Evolutionary conservation across 2,113 vertebrate genomes (phyloP), one percentile per base, ranked within the genome.

Genomic region (Lontra canadensis): DNA sequence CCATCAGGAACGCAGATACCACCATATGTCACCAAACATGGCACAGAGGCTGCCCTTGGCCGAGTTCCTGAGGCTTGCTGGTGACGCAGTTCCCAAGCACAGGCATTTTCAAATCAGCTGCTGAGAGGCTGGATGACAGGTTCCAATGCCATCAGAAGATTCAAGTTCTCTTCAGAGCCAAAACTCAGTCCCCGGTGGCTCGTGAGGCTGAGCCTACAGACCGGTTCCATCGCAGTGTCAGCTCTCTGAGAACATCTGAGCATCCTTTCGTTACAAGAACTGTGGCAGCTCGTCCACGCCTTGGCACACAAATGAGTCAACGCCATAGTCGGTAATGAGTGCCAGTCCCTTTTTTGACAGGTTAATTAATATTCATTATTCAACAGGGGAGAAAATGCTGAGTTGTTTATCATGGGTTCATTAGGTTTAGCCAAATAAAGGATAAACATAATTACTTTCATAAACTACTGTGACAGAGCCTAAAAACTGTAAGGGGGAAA

Each of bases 361-460:
- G 92, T 65, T 95, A 98, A 99, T 99, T 99, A 98, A 99, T 99
- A 98, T 98, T 98, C 98, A 98, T 99, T 98, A 98, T 98, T 96
- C 98, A 94, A 95, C 73, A 49, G 97, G 97, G 94, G 95, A 97
- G 97, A 98, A 98, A 98, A 98, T 0, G 94, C 97, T 98, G 98
- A 98, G 98, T 96, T 98, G 98, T 99, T 99, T 98, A 96, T 98
- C 97, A 80, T 76, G 97, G 98, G 98, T 98, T 98, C 98, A 98
- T 99, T 99, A 98, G 97, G 98, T 98, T 98, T 98, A 96, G 98
- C 98, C 98, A 98, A 99, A 99, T 98, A 98, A 98, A 97, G 76
- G 97, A 97, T 98, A 97, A 98, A 98, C 67, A 7, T 98, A 98
- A 99, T 99, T 98, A 98, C 94, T 97, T 97, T 97, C 95, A 97